These are phyloP conservation scores for Pterostichus madidus DNA, from an alignment of 2,888 invertebrate species.

Conservation along the genomic window DNA sequence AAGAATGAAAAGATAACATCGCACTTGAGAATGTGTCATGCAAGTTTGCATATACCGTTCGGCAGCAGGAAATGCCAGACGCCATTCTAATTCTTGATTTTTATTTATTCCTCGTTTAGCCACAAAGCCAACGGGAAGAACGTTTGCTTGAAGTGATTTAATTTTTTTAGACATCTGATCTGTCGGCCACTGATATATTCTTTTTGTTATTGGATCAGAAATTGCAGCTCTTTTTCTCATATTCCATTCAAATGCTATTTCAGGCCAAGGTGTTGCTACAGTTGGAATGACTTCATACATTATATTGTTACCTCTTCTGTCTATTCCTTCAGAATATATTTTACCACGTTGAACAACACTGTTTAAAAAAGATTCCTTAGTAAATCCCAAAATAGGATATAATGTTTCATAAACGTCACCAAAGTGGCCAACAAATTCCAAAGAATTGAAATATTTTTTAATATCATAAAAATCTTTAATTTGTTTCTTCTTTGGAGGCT, in stretches of 20 bases:
- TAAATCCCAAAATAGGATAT: constrained; percentile 82
- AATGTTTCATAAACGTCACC: constrained; percentile 81
- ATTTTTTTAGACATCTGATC: constrained; percentile 84
- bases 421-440: constrained; percentile 85
- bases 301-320: constrained; percentile 76
- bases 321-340: constrained; percentile 81
- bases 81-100: constrained; percentile 87
- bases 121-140: constrained; percentile 85
- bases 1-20: constrained; percentile 84
- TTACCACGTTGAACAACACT: constrained; percentile 83
- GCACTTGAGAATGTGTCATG: constrained; percentile 85
- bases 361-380: constrained; percentile 78
- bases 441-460: constrained; percentile 81
- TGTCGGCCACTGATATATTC: constrained; percentile 85
- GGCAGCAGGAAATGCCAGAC: constrained; percentile 87
- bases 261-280: constrained; percentile 86
- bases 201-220: constrained; percentile 80
- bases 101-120: constrained; percentile 82
- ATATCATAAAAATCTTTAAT: constrained; percentile 71
- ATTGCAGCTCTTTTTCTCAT: constrained; percentile 80
- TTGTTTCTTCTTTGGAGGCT: constrained; percentile 66
- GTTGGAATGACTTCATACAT: constrained; percentile 86
- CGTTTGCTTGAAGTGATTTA: constrained; percentile 83
- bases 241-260: constrained; percentile 85
- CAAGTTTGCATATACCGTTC: constrained; percentile 87